These are phyloP conservation scores for Eidolon dupreanum DNA, from an alignment of 2,797 vertebrate genomes.

Conservation along the genomic window DNA sequence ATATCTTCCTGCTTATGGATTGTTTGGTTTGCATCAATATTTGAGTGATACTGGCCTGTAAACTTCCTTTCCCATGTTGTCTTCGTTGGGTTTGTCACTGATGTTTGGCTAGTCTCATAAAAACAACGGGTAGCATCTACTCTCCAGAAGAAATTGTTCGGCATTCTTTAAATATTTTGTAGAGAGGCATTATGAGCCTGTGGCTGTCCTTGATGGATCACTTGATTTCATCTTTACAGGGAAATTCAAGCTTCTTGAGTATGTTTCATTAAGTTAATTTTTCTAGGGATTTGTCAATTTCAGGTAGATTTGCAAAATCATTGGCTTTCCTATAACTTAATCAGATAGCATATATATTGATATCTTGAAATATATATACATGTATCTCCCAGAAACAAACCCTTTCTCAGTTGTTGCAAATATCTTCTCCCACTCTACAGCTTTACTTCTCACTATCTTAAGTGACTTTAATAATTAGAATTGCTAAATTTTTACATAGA, in stretches of 20 bases:
- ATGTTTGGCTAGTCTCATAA: not conserved
- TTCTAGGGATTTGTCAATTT: not conserved
- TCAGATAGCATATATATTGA: not conserved
- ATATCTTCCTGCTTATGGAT: not conserved
- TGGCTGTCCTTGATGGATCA: not conserved
- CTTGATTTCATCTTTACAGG: not conserved
- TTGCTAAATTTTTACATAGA: not conserved
- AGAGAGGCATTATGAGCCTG: not conserved
- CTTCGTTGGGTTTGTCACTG: not conserved
- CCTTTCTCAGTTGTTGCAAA: not conserved
- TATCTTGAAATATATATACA: not conserved
- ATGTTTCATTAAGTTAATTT: not conserved
- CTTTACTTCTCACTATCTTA: not conserved
- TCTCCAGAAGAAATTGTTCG: not conserved
- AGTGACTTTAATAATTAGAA: not conserved
- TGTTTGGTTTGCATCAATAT: not conserved
- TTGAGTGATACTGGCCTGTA: not conserved
- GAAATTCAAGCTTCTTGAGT: not conserved
- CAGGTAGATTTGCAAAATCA: not conserved
- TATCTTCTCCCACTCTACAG: not conserved
- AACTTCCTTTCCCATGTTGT: not conserved
- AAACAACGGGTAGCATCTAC: not conserved
- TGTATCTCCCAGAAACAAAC: not conserved
- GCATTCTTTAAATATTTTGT: not conserved
- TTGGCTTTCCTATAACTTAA: not conserved